Percentiles rank a stretch among this genome's conserved stretches.
Evolutionary conservation across 2,888 invertebrate species (phyloP).

Genomic region (Venusia cambrica): DNA sequence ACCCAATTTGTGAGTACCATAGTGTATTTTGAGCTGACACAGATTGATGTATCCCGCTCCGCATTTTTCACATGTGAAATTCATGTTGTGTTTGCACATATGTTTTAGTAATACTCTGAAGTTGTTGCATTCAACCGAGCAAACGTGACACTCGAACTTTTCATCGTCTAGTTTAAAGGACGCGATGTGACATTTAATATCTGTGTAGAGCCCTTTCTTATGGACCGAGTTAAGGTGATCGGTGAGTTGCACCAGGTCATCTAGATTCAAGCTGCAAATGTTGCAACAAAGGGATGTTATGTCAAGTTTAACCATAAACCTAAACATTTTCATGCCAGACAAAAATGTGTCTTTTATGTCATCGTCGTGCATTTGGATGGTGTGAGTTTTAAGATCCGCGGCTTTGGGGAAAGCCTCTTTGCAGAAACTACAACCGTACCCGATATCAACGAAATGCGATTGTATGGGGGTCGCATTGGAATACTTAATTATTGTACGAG

Average conservation of each 20-base stretch:
- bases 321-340: constrained; percentile 11
- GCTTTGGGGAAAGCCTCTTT: constrained; percentile 38
- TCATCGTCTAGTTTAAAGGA: constrained; percentile 48
- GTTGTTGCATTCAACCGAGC: constrained; percentile 36
- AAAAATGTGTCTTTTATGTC: constrained; percentile 20
- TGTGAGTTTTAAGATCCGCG: constrained; percentile 48
- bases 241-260: constrained; percentile 34
- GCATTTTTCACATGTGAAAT: constrained; percentile 47
- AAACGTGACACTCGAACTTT: constrained; percentile 40
- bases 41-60: constrained; percentile 30
- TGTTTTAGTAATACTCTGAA: constrained; percentile 48
- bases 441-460: constrained; percentile 33
- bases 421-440: constrained; percentile 52
- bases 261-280: constrained; percentile 37
- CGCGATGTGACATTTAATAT: constrained; percentile 40
- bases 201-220: constrained; percentile 35
- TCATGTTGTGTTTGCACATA: constrained; percentile 52
- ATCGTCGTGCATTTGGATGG: constrained; percentile 28
- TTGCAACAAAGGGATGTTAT: constrained; percentile 51
- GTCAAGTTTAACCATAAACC: constrained; percentile 50
- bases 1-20: constrained; percentile 45
- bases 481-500: constrained; percentile 31
- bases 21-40: constrained; percentile 39
- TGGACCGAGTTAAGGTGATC: constrained; percentile 42
- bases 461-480: constrained; percentile 49